phyloP scores from a whole-genome alignment of 2,888 invertebrate genomes.

The Sphecodes monilicornis region DNA sequence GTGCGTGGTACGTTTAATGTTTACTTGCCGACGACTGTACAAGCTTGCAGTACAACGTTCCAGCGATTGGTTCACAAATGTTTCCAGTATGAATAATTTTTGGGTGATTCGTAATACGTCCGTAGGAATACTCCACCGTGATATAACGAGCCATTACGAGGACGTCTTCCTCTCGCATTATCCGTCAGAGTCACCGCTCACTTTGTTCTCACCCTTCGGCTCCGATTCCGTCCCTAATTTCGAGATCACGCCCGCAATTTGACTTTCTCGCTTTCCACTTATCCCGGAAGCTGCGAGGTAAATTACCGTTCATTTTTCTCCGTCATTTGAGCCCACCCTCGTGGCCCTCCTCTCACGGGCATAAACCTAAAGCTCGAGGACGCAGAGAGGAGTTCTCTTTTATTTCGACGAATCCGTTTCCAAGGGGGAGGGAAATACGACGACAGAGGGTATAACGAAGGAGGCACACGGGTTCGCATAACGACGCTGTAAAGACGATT shows the following conservation, averaged over 20 bases:
- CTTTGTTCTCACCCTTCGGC: constrained; percentile 51
- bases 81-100: background rate
- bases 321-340: constrained; percentile 63
- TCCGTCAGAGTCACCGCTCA: constrained; percentile 36
- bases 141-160: constrained; percentile 32
- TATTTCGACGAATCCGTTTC: constrained; percentile 11
- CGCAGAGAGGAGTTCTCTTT: constrained; percentile 49
- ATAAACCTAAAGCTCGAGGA: constrained; percentile 66
- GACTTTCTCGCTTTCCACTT: constrained; percentile 70
- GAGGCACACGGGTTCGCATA: background rate
- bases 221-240: constrained; percentile 66
- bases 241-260: constrained; percentile 66
- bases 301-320: constrained; percentile 74
- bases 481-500: constrained; percentile 3
- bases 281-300: constrained; percentile 52
- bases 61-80: background rate
- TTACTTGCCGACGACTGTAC: too few relatives aligned
- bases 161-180: constrained; percentile 43
- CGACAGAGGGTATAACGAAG: constrained; percentile 14
- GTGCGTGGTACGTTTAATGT: too few relatives aligned
- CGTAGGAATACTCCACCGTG: background rate
- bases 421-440: background rate
- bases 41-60: background rate
- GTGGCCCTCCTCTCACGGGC: constrained; percentile 35
- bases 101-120: background rate